phyloP scores from a whole-genome alignment of 2,888 invertebrate species.

The Eupithecia subumbrata region DNA sequence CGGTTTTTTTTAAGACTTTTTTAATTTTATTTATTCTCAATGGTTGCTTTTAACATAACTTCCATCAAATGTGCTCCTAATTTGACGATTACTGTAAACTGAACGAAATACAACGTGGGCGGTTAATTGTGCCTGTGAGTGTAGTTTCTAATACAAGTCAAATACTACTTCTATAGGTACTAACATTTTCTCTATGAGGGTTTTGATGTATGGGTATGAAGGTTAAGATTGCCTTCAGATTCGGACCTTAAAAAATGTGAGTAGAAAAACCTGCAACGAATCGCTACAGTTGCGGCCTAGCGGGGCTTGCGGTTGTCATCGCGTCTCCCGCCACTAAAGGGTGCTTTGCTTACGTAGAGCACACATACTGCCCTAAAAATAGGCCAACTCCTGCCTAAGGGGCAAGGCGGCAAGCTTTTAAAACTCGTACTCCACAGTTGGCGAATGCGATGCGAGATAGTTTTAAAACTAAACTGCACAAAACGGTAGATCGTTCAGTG shows the following conservation, averaged over 20 bases:
- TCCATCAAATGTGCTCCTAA: too few relatives aligned
- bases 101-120: too few relatives aligned
- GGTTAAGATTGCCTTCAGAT: neutral
- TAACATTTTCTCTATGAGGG: too few relatives aligned
- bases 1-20: too few relatives aligned
- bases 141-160: too few relatives aligned
- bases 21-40: too few relatives aligned
- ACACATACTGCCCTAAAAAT: slow-evolving; percentile 24
- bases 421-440: neutral
- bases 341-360: slow-evolving; percentile 25
- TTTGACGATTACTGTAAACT: too few relatives aligned
- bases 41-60: too few relatives aligned
- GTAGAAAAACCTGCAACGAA: neutral
- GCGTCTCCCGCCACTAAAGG: slow-evolving; percentile 6
- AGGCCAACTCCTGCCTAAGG: slow-evolving; percentile 8
- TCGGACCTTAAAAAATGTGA: neutral
- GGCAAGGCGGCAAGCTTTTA: neutral
- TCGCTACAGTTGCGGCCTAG: neutral
- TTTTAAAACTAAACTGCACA: neutral
- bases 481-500: too few relatives aligned
- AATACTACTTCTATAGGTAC: too few relatives aligned
- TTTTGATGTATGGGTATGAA: too few relatives aligned
- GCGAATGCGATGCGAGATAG: neutral
- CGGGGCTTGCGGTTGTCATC: neutral
- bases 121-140: too few relatives aligned